These are phyloP conservation scores for Cladopsammia gracilis DNA, from an alignment of 64 coral and sea anemone genomes.

Conservation along the genomic window DNA sequence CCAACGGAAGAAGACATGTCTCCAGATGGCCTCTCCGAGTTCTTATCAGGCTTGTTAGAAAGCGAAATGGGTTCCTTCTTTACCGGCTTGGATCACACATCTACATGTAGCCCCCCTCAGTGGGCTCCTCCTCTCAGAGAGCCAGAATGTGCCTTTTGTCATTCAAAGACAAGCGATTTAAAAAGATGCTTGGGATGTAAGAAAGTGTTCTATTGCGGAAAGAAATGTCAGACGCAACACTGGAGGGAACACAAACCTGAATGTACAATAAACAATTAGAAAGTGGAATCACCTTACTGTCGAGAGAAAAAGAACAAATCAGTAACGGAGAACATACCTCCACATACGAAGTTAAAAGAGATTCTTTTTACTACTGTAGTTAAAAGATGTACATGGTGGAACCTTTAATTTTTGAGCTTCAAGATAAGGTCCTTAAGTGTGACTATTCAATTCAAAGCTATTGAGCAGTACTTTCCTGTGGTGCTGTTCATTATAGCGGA, in stretches of 20 bases:
- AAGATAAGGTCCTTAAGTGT: no score
- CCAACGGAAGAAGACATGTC: background rate
- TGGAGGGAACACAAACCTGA: conserved; percentile 55
- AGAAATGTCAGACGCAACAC: conserved; percentile 35
- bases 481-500: no score
- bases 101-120: background rate
- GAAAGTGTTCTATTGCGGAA: conserved; percentile 45
- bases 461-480: no score
- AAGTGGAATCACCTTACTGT: no score
- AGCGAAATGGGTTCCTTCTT: background rate
- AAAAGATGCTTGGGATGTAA: conserved; percentile 61
- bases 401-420: no score
- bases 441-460: no score
- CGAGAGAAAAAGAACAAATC: no score
- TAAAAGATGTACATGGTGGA: no score
- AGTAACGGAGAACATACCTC: no score
- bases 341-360: no score
- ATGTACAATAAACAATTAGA: background rate
- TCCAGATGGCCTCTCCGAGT: background rate
- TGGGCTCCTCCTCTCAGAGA: background rate
- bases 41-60: background rate
- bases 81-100: background rate
- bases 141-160: conserved; percentile 35
- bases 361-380: no score
- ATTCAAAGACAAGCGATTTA: background rate